phyloP scores from a whole-genome alignment of 2,888 invertebrate species.

The Rugalucina vietnamica region DNA sequence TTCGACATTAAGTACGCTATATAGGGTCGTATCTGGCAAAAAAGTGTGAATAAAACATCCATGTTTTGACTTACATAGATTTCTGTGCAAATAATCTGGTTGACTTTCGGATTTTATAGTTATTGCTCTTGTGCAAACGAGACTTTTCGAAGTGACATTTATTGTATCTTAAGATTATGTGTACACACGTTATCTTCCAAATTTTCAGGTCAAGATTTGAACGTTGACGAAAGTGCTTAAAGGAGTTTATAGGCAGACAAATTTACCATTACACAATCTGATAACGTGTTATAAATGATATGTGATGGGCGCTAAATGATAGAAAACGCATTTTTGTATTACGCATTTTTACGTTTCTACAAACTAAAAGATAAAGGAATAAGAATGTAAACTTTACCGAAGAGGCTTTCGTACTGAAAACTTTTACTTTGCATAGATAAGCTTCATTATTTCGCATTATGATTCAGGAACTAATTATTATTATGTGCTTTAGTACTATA shows the following conservation, averaged over 20 bases:
- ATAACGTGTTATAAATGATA: not conserved
- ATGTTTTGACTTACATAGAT: not conserved
- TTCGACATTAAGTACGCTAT: not conserved
- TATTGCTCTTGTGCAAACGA: not conserved
- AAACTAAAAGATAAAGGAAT: not conserved
- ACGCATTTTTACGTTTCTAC: not conserved
- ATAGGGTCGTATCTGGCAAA: not conserved
- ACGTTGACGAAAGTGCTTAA: slow-evolving; percentile 7
- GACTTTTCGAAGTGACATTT: not conserved
- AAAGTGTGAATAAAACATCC: not conserved
- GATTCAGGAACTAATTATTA: no score
- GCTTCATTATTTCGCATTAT: no score
- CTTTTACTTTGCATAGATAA: slow-evolving; percentile 6
- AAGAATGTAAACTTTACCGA: not conserved
- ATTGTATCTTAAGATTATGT: not conserved
- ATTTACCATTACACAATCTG: not conserved
- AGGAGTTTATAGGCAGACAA: slow-evolving; percentile 1
- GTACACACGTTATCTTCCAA: not conserved
- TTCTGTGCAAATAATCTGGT: not conserved
- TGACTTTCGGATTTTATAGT: not conserved
- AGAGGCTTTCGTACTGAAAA: not conserved
- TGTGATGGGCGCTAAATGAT: not conserved
- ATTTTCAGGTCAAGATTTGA: slow-evolving; percentile 6
- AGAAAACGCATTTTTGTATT: not conserved
- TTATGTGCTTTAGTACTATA: no score